Evolutionary conservation across 1,140 invertebrate species (phyloP).

Genomic region (Liolophura sinensis): DNA sequence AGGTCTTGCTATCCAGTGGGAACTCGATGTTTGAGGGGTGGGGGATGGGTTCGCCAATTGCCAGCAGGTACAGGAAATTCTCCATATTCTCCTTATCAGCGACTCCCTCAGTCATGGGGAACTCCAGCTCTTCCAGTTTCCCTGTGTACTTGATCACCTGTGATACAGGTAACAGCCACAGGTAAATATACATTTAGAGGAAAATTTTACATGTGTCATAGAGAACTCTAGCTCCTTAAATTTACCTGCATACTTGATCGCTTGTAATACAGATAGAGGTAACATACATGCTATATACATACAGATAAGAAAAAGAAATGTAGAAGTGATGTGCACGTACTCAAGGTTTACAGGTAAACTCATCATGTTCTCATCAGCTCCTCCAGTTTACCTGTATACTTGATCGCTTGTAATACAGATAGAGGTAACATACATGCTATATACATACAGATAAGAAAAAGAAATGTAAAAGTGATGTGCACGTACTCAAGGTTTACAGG

Average conservation of each 20-base stretch:
- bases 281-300: too few relatives aligned
- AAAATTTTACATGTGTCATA: neutral
- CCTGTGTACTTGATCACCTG: slow-evolving; percentile 89
- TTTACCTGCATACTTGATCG: slow-evolving; percentile 85
- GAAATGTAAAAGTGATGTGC: too few relatives aligned
- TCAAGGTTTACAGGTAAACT: too few relatives aligned
- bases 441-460: too few relatives aligned
- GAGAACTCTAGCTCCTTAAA: slow-evolving; percentile 49
- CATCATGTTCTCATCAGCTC: neutral
- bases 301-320: too few relatives aligned
- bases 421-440: too few relatives aligned
- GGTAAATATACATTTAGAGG: too few relatives aligned
- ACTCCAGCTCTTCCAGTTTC: slow-evolving; percentile 63
- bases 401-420: slow-evolving; percentile 36
- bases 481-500: too few relatives aligned
- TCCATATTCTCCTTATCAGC: slow-evolving; percentile 2
- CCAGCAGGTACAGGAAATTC: slow-evolving; percentile 57
- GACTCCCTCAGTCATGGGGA: neutral
- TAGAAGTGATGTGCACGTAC: too few relatives aligned
- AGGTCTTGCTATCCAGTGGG: slow-evolving; percentile 83
- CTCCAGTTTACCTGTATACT: slow-evolving; percentile 78
- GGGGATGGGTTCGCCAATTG: slow-evolving; percentile 85
- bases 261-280: slow-evolving; percentile 64
- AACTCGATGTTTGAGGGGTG: slow-evolving; percentile 92
- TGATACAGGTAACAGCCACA: too few relatives aligned